Evolutionary conservation across 2,888 invertebrate species (phyloP), one percentile per base, ranked within the genome.

Genomic region (Dicyrtomina minuta): DNA sequence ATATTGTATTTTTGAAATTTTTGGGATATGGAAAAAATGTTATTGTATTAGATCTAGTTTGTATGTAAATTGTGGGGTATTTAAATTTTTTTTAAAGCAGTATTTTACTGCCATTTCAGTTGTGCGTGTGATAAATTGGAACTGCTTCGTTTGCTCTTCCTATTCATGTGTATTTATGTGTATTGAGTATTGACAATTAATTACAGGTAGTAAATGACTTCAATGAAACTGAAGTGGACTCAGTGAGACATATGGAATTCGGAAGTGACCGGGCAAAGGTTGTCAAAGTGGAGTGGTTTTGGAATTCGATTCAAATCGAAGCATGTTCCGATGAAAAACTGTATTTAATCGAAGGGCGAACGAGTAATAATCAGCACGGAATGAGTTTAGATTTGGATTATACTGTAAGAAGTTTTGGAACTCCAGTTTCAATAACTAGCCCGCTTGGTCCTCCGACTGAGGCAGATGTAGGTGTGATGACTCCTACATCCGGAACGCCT

Each of bases 281-380:
- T 74, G 90, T 94, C 66, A 93, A 92, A 83, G 91, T 91, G 6
- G 93, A 96, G 84, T 97, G 97, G 97, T 97, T 97, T 84, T 98
- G 97, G 97, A 93, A 92, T 46, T 95, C 96, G 59, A 93, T 97
- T 73, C 96, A 96, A 84, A 94, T 96, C 85, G 94, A 95, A 80
- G 92, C 91, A 76, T 91, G 92, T 79, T 93, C 94, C 72, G 91
- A 92, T 80, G 97, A 96, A 82, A 88, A 89, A 80, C 90, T 95
- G 78, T 95, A 95, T 83, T 85, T 90, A 20, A 93, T 92, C 80
- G 90, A 91, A 83, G 90, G 91, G 13, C 26, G 67, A 20, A 15
- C 15, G 12, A 64, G n/a, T 24, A 33, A 22, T 15, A 22, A 41
- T 26, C 60, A 58, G 0, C 83, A 91, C 91, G 85, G 88, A 88